Percentiles rank a stretch among this genome's conserved stretches.
These are phyloP conservation scores for Rachycentron canadum DNA, from an alignment of 2,797 vertebrate genomes.

Conservation along the genomic window DNA sequence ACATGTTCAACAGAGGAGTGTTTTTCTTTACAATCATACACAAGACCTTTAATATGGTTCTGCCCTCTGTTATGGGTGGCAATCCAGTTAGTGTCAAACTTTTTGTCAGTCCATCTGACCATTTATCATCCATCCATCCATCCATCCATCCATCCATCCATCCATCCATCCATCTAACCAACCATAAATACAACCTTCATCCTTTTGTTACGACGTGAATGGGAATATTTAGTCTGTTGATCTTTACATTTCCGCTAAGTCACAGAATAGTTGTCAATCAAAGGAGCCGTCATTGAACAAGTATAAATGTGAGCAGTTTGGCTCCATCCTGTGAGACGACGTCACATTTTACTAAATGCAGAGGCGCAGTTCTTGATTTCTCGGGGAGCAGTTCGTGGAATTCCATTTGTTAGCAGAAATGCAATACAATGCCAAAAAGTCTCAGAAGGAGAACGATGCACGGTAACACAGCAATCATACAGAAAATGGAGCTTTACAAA, in stretches of 20 bases:
- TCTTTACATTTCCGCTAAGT: conserved; percentile 13
- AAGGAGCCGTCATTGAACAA: not conserved
- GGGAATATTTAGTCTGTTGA: not conserved
- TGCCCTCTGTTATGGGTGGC: conserved; percentile 38
- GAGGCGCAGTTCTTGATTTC: conserved; percentile 1
- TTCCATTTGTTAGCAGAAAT: conserved; percentile 52
- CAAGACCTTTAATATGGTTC: conserved; percentile 21
- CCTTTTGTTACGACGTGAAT: not conserved
- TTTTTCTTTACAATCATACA: conserved; percentile 29
- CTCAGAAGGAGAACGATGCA: conserved; percentile 28
- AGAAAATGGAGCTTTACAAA: conserved; percentile 48
- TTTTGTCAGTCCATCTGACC: not conserved
- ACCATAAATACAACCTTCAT: not conserved
- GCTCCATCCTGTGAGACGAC: not conserved
- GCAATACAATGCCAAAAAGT: conserved; percentile 39
- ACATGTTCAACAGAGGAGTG: conserved; percentile 50
- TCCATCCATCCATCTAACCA: not conserved
- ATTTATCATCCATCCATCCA: not conserved
- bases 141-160: not conserved
- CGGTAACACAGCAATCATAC: conserved; percentile 57
- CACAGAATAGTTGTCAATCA: not conserved
- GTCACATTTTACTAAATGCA: conserved; percentile 4
- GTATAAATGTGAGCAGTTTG: not conserved
- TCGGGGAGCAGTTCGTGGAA: conserved; percentile 13
- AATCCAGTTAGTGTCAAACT: conserved; percentile 23